Percentiles rank a stretch among this genome's conserved stretches.
phyloP scores from a whole-genome alignment of 2,888 invertebrate genomes.

The Agonopterix subpropinquella region DNA sequence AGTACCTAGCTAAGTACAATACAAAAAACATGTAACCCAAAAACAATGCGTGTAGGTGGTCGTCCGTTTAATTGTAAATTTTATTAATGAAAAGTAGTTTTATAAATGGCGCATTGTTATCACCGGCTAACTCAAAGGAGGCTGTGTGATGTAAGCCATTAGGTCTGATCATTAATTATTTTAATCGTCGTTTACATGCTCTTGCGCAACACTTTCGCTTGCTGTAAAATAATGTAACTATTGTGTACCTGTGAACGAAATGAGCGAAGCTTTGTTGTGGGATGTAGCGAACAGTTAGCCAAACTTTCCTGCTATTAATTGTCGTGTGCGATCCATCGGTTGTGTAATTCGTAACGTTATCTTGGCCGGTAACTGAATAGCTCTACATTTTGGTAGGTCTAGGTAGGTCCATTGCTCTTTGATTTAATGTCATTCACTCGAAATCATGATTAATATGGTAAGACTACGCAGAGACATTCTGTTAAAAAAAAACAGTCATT shows the following conservation, averaged over 20 bases:
- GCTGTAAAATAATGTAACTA: conserved; percentile 61
- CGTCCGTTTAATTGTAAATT: conserved; percentile 18
- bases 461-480: no score
- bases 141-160: conserved; percentile 54
- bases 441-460: no score
- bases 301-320: conserved; percentile 45
- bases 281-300: conserved; percentile 36
- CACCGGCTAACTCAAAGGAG: conserved; percentile 30
- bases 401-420: no score
- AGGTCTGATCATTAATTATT: conserved; percentile 64
- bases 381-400: no score
- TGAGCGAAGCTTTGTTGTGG: conserved; percentile 59
- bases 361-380: no score
- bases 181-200: conserved; percentile 57
- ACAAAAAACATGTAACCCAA: no score
- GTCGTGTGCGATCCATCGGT: conserved; percentile 27
- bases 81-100: conserved; percentile 24
- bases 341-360: conserved; percentile 16
- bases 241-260: conserved; percentile 59
- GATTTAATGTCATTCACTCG: no score
- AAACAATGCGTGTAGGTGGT: background rate
- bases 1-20: no score
- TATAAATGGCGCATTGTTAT: conserved; percentile 30
- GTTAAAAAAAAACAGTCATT: no score
- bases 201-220: conserved; percentile 63